phyloP scores from a whole-genome alignment of 2,888 invertebrate genomes.

The Apodemia hepburni region DNA sequence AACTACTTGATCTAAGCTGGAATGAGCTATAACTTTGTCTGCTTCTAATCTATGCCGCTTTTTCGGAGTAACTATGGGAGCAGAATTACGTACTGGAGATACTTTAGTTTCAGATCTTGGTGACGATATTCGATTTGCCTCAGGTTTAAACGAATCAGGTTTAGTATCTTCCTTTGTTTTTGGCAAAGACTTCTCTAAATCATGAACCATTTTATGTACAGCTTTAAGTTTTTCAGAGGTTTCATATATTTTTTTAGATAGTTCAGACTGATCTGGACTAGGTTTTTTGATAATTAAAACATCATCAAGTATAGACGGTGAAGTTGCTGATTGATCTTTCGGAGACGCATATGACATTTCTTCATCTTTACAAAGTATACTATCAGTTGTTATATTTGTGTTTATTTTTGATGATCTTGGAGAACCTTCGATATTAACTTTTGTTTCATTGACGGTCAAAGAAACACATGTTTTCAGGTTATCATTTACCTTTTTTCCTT shows the following conservation, averaged over 20 bases:
- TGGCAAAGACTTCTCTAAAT: constrained; percentile 66
- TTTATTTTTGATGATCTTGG: constrained; percentile 42
- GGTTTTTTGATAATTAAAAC: constrained; percentile 62
- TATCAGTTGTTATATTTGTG: constrained; percentile 37
- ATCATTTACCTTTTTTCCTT: constrained; percentile 55
- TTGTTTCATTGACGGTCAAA: constrained; percentile 37
- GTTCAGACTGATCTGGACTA: constrained; percentile 63
- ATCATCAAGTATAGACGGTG: constrained; percentile 48
- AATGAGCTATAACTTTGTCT: constrained; percentile 62
- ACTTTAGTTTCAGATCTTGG: constrained; percentile 61
- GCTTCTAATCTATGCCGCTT: constrained; percentile 86
- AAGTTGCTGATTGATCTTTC: constrained; percentile 35
- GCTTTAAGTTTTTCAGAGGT: constrained; percentile 74
- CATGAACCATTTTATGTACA: constrained; percentile 71
- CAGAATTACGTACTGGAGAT: constrained; percentile 57
- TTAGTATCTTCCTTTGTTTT: constrained; percentile 63
- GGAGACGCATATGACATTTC: constrained; percentile 41
- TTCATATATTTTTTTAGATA: constrained; percentile 73
- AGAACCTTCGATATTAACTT: constrained; percentile 39
- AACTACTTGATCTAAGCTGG: constrained; percentile 69
- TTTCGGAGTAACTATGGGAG: constrained; percentile 84
- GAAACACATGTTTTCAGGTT: constrained; percentile 40
- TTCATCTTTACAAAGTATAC: constrained; percentile 42
- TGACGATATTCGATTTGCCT: constrained; percentile 52
- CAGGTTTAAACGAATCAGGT: constrained; percentile 50